Conservation (phyloP, 2,888 invertebrate species). For the Adelphocoris suturalis region DNA sequence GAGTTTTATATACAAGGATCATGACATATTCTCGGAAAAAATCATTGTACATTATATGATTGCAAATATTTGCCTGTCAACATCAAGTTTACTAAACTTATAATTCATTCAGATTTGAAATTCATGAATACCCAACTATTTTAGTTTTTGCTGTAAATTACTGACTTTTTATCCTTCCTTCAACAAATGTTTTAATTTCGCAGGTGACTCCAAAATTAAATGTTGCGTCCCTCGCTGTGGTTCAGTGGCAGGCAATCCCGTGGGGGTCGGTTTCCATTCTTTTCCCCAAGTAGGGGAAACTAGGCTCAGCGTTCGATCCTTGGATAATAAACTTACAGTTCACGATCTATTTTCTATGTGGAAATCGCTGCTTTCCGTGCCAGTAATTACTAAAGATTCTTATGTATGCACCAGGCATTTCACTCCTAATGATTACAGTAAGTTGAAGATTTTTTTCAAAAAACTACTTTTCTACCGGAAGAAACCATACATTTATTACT, state of each 20-base stretch:
- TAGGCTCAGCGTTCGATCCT: conserved; percentile 34
- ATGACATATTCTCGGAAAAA: no score
- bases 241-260: conserved; percentile 1
- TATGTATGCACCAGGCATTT: conserved; percentile 63
- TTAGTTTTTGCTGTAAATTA: no score
- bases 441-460: not conserved
- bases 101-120: no score
- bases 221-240: conserved; percentile 58
- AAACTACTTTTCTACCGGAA: not conserved
- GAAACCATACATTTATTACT: no score
- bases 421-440: conserved; percentile 62
- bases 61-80: no score
- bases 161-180: no score
- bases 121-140: no score
- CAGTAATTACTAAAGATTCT: not conserved
- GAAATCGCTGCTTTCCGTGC: conserved; percentile 58
- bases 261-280: conserved; percentile 52
- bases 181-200: not conserved
- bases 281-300: conserved; percentile 60
- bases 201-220: not conserved
- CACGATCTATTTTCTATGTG: conserved; percentile 57
- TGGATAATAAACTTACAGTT: conserved; percentile 37
- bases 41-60: no score
- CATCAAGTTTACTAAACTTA: no score
- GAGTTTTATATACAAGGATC: no score